Evolutionary conservation across 2,797 vertebrate species (phyloP).

Genomic region (Miichthys miiuy): DNA sequence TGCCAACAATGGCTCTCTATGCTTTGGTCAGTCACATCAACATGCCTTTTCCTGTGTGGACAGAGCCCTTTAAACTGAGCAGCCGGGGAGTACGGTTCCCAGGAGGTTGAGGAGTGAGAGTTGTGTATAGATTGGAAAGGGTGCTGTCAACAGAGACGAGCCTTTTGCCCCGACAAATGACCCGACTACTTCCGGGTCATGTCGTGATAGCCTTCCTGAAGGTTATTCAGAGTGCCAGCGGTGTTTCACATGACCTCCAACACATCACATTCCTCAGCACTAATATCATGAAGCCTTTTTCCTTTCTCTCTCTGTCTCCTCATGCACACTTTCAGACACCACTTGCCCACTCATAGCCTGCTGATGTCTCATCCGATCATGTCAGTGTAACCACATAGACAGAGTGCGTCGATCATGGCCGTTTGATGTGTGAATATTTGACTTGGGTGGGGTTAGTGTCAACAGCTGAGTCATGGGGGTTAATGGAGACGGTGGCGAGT

Average conservation of each 20-base stretch:
- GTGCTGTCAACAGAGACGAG: slow-evolving; percentile 76
- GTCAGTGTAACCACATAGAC: slow-evolving; percentile 46
- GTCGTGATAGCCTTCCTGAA: slow-evolving; percentile 74
- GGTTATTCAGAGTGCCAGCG: slow-evolving; percentile 79
- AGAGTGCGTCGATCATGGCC: slow-evolving; percentile 31
- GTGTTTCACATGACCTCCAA: slow-evolving; percentile 83
- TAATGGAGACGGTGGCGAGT: slow-evolving; percentile 66
- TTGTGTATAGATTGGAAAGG: slow-evolving; percentile 74
- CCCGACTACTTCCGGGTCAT: slow-evolving; percentile 79
- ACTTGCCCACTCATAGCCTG: slow-evolving; percentile 45
- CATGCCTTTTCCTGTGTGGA: slow-evolving; percentile 66
- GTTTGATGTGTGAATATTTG: slow-evolving; percentile 75
- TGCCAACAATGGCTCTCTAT: slow-evolving; percentile 70
- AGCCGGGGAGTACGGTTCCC: slow-evolving; percentile 68
- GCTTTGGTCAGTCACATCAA: slow-evolving; percentile 56
- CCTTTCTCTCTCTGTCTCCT: slow-evolving; percentile 27
- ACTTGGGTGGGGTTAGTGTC: slow-evolving; percentile 60
- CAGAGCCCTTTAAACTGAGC: slow-evolving; percentile 60
- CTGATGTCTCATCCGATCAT: slow-evolving; percentile 55
- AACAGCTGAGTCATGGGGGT: slow-evolving; percentile 77
- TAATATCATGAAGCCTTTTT: slow-evolving; percentile 66
- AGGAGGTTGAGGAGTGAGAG: slow-evolving; percentile 73
- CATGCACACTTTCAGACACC: slow-evolving; percentile 42
- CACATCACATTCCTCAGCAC: slow-evolving; percentile 71
- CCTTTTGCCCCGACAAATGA: slow-evolving; percentile 77